Conservation (phyloP, 2,113 vertebrate species). For the Anser brachyrhynchus region DNA sequence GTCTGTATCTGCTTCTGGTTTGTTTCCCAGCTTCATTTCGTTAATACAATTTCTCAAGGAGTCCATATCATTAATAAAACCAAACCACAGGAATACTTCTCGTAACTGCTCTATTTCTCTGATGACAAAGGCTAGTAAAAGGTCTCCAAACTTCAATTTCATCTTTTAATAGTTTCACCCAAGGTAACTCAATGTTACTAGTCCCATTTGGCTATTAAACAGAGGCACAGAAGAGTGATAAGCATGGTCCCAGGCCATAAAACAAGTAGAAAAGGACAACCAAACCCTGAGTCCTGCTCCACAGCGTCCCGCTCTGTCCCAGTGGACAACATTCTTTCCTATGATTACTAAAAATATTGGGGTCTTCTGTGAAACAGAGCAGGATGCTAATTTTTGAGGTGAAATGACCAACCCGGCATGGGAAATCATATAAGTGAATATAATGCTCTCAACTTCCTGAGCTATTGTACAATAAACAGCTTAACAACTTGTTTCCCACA, state of each 20-base stretch:
- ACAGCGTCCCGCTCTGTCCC: neutral
- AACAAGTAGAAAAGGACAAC: neutral
- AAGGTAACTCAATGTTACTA: neutral
- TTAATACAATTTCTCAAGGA: neutral
- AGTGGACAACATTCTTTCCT: neutral
- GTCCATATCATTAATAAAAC: neutral
- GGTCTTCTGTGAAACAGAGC: neutral
- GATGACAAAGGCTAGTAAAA: neutral
- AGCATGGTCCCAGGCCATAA: neutral
- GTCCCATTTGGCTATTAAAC: neutral
- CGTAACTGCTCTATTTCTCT: neutral
- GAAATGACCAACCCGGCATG: neutral
- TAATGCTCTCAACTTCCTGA: neutral
- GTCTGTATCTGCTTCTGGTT: neutral
- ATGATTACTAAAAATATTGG: neutral
- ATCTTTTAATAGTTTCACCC: neutral
- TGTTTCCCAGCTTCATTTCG: neutral
- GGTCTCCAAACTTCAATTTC: neutral
- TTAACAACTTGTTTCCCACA: slow-evolving; percentile 24
- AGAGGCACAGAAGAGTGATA: neutral
- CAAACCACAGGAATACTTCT: slow-evolving; percentile 14
- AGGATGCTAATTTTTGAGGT: neutral
- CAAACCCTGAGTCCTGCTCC: neutral
- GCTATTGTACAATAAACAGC: neutral
- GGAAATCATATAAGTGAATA: neutral